Percentiles rank a stretch among this genome's conserved stretches.
Evolutionary conservation across 2,888 invertebrate species (phyloP).

Genomic region (Apocheima hispidaria): DNA sequence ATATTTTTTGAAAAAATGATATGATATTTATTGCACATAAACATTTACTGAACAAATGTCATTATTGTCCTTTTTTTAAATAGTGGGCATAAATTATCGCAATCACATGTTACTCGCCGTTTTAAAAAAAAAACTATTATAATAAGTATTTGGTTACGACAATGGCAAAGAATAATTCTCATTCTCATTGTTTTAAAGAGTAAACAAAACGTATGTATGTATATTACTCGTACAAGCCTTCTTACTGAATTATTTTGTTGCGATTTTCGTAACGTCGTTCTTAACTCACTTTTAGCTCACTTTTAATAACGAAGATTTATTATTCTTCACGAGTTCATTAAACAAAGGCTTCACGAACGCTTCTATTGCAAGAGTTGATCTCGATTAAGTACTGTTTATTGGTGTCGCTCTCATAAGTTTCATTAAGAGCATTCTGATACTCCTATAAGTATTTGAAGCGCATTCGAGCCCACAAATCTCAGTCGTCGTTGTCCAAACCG

Average conservation of each 20-base stretch:
- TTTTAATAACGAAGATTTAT: slow-evolving; percentile 21
- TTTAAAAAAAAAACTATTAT: neutral
- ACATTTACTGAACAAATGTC: slow-evolving; percentile 18
- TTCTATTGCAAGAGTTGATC: slow-evolving; percentile 26
- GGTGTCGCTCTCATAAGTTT: slow-evolving; percentile 39
- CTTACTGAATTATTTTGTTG: neutral
- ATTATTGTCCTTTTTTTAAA: slow-evolving; percentile 31
- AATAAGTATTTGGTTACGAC: neutral
- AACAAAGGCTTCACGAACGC: slow-evolving; percentile 43
- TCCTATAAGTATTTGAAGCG: slow-evolving; percentile 46
- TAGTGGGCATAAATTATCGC: neutral
- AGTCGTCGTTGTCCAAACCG: slow-evolving; percentile 95
- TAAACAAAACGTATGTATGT: neutral
- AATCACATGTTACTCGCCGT: neutral
- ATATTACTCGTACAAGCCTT: neutral
- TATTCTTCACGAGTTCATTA: slow-evolving; percentile 19
- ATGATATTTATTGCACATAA: slow-evolving; percentile 43
- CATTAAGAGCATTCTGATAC: slow-evolving; percentile 33
- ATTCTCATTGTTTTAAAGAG: neutral
- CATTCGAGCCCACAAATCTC: slow-evolving; percentile 59
- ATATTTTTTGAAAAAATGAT: slow-evolving; percentile 28
- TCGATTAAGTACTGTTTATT: slow-evolving; percentile 27
- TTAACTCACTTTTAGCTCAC: slow-evolving; percentile 27
- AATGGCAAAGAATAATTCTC: neutral
- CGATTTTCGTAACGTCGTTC: slow-evolving; percentile 1